A percentile compares a stretch with the other conserved stretches of the same genome.
Conservation (phyloP, 2,113 vertebrate species). For the Speoplatyrhinus poulsoni region DNA sequence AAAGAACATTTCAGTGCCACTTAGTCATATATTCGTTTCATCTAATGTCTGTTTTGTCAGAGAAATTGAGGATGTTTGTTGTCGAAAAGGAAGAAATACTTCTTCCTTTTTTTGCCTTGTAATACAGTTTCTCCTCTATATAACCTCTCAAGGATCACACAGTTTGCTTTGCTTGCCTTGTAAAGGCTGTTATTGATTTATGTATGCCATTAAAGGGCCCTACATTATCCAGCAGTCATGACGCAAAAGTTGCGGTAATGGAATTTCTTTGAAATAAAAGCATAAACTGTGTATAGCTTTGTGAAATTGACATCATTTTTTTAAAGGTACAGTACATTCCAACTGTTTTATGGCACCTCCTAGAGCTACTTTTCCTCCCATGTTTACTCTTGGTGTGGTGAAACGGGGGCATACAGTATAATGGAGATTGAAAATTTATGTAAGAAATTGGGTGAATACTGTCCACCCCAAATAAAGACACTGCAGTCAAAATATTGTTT, state of each 20-base stretch:
- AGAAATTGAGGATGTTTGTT: not conserved
- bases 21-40: not conserved
- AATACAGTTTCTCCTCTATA: not conserved
- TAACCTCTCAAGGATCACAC: not conserved
- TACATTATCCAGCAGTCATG: not conserved
- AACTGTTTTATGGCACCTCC: too few relatives aligned
- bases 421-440: not conserved
- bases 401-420: too few relatives aligned
- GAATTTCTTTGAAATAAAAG: too few relatives aligned
- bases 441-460: constrained; percentile 16
- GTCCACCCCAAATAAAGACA: constrained; percentile 7
- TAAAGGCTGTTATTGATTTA: not conserved
- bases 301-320: constrained; percentile 18
- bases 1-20: not conserved
- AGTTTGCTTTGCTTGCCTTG: not conserved
- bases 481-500: constrained; percentile 26
- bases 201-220: constrained; percentile 4
- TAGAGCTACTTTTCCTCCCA: too few relatives aligned
- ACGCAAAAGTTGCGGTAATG: too few relatives aligned
- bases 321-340: too few relatives aligned
- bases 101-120: not conserved
- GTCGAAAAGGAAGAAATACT: too few relatives aligned
- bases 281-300: not conserved
- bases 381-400: too few relatives aligned
- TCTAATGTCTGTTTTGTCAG: not conserved